Evolutionary conservation across 2,113 vertebrate genomes (phyloP).

Genomic region (Cephalophus harveyi): DNA sequence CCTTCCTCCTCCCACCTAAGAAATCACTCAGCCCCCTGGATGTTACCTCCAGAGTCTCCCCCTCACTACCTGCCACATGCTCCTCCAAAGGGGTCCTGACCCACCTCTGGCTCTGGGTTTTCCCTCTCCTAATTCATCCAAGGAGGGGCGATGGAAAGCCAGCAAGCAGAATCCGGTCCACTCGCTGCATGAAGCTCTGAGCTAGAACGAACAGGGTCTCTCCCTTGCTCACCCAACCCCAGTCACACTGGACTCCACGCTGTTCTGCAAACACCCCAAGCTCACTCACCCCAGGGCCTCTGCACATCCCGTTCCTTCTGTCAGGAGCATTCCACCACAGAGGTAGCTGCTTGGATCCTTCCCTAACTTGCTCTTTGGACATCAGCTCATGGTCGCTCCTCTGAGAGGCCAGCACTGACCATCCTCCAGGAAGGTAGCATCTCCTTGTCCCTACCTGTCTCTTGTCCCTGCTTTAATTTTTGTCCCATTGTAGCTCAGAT

Average conservation of each 20-base stretch:
- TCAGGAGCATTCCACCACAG: not conserved
- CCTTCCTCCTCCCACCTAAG: not conserved
- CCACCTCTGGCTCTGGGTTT: not conserved
- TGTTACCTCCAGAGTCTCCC: not conserved
- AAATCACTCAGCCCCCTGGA: not conserved
- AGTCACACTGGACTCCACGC: not conserved
- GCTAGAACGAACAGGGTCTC: fast-evolving
- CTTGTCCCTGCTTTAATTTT: not conserved
- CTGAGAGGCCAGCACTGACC: not conserved
- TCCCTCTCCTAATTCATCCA: not conserved
- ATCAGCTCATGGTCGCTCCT: not conserved
- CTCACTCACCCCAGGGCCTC: not conserved
- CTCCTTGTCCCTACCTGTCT: not conserved
- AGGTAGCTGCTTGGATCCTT: not conserved
- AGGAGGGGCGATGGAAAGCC: not conserved
- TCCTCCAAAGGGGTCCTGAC: not conserved
- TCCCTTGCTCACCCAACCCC: not conserved
- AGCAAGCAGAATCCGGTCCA: not conserved
- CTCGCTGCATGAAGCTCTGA: not conserved
- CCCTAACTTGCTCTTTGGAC: not conserved
- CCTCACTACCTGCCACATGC: too few species aligned
- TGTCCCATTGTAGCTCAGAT: not conserved
- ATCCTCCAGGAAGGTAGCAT: not conserved
- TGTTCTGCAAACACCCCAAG: not conserved
- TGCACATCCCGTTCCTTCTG: not conserved